Conservation (phyloP, 2,797 vertebrate genomes). For the Triplophysa bombifrons region DNA sequence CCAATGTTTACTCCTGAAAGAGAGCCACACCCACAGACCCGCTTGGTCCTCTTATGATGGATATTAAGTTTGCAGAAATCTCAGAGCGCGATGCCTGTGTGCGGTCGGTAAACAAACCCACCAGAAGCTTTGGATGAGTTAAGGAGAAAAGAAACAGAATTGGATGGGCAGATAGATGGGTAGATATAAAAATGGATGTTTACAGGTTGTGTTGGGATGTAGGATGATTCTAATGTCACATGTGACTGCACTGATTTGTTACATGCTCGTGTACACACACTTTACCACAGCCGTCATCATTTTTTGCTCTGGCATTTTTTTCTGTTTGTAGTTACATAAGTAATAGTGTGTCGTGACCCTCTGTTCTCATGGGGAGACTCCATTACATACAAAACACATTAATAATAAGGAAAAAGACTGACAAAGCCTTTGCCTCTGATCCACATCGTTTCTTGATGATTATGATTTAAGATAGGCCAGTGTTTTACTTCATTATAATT, state of each 20-base stretch:
- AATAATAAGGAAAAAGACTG: slow-evolving; percentile 14
- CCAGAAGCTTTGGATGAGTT: slow-evolving; percentile 37
- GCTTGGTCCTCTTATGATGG: slow-evolving; percentile 53
- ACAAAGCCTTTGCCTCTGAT: slow-evolving; percentile 11
- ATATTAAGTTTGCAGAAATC: slow-evolving; percentile 66
- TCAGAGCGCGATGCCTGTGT: slow-evolving; percentile 52
- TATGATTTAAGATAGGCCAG: not conserved
- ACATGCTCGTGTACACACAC: slow-evolving; percentile 23
- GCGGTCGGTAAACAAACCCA: slow-evolving; percentile 61
- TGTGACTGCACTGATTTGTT: slow-evolving; percentile 29
- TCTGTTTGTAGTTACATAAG: slow-evolving; percentile 28
- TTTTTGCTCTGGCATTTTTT: slow-evolving; percentile 26
- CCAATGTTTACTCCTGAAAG: slow-evolving; percentile 66
- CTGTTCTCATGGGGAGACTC: slow-evolving; percentile 31
- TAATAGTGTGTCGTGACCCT: slow-evolving; percentile 36
- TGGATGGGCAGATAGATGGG: not conserved
- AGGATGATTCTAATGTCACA: slow-evolving; percentile 35
- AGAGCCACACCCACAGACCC: slow-evolving; percentile 54
- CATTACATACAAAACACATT: slow-evolving; percentile 36
- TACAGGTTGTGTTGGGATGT: slow-evolving; percentile 21
- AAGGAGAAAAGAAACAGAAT: not conserved
- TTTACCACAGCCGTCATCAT: slow-evolving; percentile 26
- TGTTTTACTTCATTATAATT: slow-evolving; percentile 16
- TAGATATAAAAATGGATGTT: slow-evolving; percentile 8
- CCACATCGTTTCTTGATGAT: not conserved